Conservation (phyloP, 1,140 invertebrate species). For the Chionoecetes opilio region DNA sequence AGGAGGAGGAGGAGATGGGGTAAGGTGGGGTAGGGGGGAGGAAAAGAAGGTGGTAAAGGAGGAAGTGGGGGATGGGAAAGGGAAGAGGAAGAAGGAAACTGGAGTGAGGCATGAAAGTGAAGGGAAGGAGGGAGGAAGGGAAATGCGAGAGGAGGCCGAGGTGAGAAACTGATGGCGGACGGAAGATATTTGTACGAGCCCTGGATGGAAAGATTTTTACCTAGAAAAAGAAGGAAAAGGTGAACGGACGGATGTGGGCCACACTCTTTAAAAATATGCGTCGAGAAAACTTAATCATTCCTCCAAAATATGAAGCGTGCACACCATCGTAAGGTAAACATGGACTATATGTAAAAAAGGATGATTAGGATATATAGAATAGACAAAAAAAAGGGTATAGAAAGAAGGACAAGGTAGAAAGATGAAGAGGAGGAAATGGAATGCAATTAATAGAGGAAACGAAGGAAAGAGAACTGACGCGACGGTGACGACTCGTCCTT, state of each 20-base stretch:
- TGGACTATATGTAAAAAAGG: background rate
- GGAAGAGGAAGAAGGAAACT: background rate
- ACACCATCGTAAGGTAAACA: background rate
- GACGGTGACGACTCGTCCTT: background rate
- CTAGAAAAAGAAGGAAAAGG: background rate
- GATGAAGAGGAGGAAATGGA: background rate
- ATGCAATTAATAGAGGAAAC: background rate
- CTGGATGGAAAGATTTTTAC: background rate
- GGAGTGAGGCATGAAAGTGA: background rate
- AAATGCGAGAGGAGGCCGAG: background rate
- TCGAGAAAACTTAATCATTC: background rate
- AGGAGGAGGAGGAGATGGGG: no score
- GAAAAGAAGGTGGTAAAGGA: no score
- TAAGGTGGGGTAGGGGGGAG: no score
- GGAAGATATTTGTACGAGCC: background rate
- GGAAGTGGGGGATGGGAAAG: no score
- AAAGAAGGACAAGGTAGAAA: background rate
- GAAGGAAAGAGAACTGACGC: background rate
- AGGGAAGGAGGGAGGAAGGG: background rate
- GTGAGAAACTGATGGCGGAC: background rate
- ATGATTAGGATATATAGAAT: background rate
- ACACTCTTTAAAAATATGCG: background rate
- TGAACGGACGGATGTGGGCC: background rate
- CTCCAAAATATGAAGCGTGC: background rate
- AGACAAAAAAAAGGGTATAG: background rate